A percentile compares a stretch with the other conserved stretches of the same genome.
Evolutionary conservation across 2,113 vertebrate genomes (phyloP).

Genomic region (Oxygymnocypris stewartii): DNA sequence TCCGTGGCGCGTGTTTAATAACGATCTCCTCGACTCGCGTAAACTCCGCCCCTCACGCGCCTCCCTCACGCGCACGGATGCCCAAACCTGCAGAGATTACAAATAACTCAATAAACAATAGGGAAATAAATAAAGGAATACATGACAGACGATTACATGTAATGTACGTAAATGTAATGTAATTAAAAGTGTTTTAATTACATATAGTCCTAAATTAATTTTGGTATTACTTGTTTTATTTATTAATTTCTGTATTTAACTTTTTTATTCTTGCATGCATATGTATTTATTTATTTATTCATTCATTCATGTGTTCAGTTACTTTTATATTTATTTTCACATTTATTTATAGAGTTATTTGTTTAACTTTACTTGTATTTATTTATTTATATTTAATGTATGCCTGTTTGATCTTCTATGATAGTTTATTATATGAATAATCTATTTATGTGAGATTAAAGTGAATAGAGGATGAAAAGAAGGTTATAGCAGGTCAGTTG

Average conservation of each 20-base stretch:
- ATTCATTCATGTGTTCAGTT: neutral
- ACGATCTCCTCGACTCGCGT: neutral
- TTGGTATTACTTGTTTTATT: neutral
- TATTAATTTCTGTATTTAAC: neutral
- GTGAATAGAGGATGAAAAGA: neutral
- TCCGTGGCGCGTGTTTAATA: slow-evolving; percentile 61
- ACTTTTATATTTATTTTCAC: neutral
- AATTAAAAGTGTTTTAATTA: no score
- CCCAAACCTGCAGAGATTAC: neutral
- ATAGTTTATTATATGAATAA: neutral
- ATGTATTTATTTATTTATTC: neutral
- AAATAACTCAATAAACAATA: neutral
- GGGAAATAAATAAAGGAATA: neutral
- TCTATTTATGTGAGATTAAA: neutral
- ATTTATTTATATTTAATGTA: neutral
- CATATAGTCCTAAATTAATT: neutral
- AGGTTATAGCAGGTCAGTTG: neutral
- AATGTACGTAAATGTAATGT: no score
- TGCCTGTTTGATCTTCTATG: neutral
- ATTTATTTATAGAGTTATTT: neutral
- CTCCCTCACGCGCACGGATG: neutral
- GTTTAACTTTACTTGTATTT: neutral
- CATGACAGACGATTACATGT: neutral
- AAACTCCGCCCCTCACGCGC: slow-evolving; percentile 29
- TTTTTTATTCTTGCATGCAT: neutral